These are phyloP conservation scores for Eueremaeus valkanovi DNA, from an alignment of 2,888 invertebrate species.

Conservation along the genomic window DNA sequence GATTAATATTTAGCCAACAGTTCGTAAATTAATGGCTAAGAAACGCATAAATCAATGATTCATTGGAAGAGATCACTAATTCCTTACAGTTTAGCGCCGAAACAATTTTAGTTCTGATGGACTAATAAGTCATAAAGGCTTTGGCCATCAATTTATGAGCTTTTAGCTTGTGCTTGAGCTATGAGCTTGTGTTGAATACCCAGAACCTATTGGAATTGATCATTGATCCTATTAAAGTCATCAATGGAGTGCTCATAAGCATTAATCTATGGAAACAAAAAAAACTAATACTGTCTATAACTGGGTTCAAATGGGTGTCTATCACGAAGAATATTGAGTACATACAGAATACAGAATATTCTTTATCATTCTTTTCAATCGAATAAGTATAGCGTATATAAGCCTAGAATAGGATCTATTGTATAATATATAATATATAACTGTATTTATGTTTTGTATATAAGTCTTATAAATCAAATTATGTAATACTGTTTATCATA, in stretches of 20 bases:
- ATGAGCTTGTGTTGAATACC: not conserved
- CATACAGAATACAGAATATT: not conserved
- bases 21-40: not conserved
- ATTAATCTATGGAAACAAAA: not conserved
- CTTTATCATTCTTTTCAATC: too few relatives aligned
- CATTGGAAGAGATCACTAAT: not conserved
- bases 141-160: slow-evolving; percentile 10
- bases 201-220: not conserved
- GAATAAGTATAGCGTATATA: too few relatives aligned
- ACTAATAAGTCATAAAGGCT: slow-evolving; percentile 13
- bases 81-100: not conserved
- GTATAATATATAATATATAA: too few relatives aligned
- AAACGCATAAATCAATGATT: not conserved
- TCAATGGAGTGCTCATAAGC: not conserved
- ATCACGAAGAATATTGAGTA: not conserved
- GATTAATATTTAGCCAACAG: too few relatives aligned
- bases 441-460: too few relatives aligned
- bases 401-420: too few relatives aligned
- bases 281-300: not conserved
- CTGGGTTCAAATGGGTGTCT: not conserved
- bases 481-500: too few relatives aligned
- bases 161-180: too few relatives aligned
- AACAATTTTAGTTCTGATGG: not conserved
- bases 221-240: not conserved
- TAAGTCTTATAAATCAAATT: too few relatives aligned